Evolutionary conservation across 2,113 vertebrate genomes (phyloP).

Genomic region (Sminthopsis crassicaudata): DNA sequence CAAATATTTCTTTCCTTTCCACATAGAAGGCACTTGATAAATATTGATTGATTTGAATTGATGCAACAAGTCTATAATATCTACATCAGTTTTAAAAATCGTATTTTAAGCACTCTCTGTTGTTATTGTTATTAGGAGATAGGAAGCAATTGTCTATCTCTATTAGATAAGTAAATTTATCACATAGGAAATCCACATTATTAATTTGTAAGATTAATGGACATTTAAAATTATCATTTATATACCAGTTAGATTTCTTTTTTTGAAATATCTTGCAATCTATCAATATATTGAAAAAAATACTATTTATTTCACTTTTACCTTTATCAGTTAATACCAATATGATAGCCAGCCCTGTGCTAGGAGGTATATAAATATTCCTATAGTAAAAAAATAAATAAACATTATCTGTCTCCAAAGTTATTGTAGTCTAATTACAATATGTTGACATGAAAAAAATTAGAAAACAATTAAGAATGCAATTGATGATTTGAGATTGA

Average conservation of each 20-base stretch:
- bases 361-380: neutral
- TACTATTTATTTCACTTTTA: neutral
- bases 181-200: neutral
- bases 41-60: neutral
- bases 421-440: neutral
- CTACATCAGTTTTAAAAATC: neutral
- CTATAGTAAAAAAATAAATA: neutral
- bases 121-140: neutral
- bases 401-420: neutral
- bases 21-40: neutral
- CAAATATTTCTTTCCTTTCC: neutral
- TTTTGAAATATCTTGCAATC: constrained; percentile 8
- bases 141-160: neutral
- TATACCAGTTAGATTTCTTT: constrained; percentile 6
- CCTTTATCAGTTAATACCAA: neutral
- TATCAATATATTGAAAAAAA: neutral
- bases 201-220: neutral
- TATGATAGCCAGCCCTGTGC: neutral
- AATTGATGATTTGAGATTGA: neutral
- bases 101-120: neutral
- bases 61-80: neutral
- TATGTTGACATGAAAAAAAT: neutral
- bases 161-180: neutral
- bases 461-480: neutral
- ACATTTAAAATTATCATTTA: constrained; percentile 18